phyloP scores from a whole-genome alignment of 2,113 vertebrate species.

The Bagarius yarrelli region DNA sequence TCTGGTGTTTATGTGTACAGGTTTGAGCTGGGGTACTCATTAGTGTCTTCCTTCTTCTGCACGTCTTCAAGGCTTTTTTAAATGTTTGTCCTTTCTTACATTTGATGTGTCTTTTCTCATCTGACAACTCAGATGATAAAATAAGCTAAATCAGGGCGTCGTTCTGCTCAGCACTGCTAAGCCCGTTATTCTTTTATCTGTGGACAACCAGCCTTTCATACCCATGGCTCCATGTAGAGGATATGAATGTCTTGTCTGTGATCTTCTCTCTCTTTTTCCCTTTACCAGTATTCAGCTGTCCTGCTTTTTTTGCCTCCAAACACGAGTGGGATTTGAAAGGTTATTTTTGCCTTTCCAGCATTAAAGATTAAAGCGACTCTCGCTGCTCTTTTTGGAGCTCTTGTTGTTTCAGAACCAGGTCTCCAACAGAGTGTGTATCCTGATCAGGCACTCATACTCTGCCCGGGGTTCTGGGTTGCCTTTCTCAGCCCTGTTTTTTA shows the following conservation, averaged over 20 bases:
- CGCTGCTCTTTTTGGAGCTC: slow-evolving; percentile 44
- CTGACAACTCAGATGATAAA: not conserved
- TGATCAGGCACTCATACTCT: slow-evolving; percentile 55
- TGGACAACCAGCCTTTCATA: slow-evolving; percentile 1
- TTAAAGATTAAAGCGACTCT: slow-evolving; percentile 66
- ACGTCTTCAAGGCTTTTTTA: not conserved
- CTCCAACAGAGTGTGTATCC: slow-evolving; percentile 52
- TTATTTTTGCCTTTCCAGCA: slow-evolving; percentile 64
- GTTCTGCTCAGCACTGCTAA: not conserved
- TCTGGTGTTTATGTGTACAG: not conserved
- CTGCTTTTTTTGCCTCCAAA: slow-evolving; percentile 32
- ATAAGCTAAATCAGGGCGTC: not conserved
- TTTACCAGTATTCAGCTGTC: slow-evolving; percentile 30
- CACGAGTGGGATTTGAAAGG: slow-evolving; percentile 44
- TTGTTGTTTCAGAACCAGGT: slow-evolving; percentile 48
- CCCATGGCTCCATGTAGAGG: not conserved
- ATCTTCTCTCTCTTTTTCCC: slow-evolving; percentile 9
- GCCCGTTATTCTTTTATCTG: not conserved
- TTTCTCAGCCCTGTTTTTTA: slow-evolving; percentile 52
- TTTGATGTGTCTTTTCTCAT: not conserved
- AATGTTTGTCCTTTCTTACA: not conserved
- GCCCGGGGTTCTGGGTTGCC: slow-evolving; percentile 62
- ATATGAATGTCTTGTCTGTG: not conserved
- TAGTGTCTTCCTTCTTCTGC: not conserved
- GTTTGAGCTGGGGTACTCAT: not conserved